Evolutionary conservation across 2,113 vertebrate species (phyloP).

Genomic region (Pyrgilauda ruficollis): DNA sequence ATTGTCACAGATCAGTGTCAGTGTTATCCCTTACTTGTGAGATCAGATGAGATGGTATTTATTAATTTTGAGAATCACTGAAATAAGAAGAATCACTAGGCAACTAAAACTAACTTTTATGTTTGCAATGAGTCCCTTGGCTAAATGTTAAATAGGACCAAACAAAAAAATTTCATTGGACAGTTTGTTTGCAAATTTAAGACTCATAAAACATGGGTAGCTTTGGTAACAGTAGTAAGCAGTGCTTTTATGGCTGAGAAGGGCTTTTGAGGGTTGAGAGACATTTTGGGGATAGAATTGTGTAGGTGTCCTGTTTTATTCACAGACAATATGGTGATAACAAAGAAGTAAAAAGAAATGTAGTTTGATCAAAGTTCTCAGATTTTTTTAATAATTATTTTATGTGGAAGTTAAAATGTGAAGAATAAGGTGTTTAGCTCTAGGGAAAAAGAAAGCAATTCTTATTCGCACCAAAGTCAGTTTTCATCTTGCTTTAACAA

Average conservation of each 20-base stretch:
- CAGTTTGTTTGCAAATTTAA: background rate
- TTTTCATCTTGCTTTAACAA: slow-evolving; percentile 25
- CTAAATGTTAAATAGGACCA: background rate
- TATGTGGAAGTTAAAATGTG: background rate
- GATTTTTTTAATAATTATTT: background rate
- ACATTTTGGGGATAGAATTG: background rate
- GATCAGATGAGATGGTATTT: background rate
- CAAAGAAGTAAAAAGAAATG: background rate
- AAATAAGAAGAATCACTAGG: background rate
- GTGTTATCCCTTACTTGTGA: background rate
- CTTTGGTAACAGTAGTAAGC: background rate
- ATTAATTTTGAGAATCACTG: background rate
- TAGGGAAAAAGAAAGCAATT: background rate
- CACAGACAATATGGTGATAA: background rate
- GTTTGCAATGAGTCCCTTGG: background rate
- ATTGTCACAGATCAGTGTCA: background rate
- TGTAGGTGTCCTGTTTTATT: background rate
- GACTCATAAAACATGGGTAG: background rate
- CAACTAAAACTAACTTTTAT: background rate
- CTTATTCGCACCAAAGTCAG: background rate
- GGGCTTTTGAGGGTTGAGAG: background rate
- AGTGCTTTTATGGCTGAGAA: background rate
- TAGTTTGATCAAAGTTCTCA: background rate
- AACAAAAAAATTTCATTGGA: background rate
- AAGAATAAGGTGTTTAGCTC: slow-evolving; percentile 23